Evolutionary conservation across 2,888 invertebrate genomes (phyloP).

Genomic region (Ctenicera cuprea): DNA sequence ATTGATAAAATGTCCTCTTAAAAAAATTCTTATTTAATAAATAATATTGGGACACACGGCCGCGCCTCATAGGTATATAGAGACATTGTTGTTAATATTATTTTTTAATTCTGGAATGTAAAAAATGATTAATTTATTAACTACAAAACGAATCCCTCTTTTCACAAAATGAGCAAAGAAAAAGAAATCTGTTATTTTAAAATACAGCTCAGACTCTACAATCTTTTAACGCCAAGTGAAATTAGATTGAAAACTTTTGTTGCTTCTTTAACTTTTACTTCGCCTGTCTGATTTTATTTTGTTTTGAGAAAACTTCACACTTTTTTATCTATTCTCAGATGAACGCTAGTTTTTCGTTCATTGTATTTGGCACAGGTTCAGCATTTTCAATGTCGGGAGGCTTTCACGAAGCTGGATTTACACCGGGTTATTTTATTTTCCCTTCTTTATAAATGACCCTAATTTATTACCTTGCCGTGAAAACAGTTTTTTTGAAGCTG

Average conservation of each 20-base stretch:
- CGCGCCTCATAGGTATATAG: too few relatives aligned
- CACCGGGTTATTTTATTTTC: constrained; percentile 25
- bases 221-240: constrained; percentile 1
- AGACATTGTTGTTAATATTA: too few relatives aligned
- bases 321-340: constrained; percentile 33
- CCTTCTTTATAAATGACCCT: constrained; percentile 7
- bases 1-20: too few relatives aligned
- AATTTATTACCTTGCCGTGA: constrained; percentile 5
- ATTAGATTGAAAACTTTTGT: constrained; percentile 32
- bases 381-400: constrained; percentile 27
- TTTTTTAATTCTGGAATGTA: too few relatives aligned
- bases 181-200: too few relatives aligned
- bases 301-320: constrained; percentile 27
- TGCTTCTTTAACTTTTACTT: constrained; percentile 35
- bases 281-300: constrained; percentile 31
- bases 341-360: constrained; percentile 34
- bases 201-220: not conserved
- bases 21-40: too few relatives aligned
- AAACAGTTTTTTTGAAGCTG: constrained; percentile 1
- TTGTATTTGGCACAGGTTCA: constrained; percentile 32
- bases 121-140: too few relatives aligned
- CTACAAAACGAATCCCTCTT: too few relatives aligned
- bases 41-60: too few relatives aligned
- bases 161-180: too few relatives aligned
- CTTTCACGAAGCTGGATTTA: constrained; percentile 13